phyloP scores from a whole-genome alignment of 2,113 vertebrate genomes.

The Syrrhaptes paradoxus region DNA sequence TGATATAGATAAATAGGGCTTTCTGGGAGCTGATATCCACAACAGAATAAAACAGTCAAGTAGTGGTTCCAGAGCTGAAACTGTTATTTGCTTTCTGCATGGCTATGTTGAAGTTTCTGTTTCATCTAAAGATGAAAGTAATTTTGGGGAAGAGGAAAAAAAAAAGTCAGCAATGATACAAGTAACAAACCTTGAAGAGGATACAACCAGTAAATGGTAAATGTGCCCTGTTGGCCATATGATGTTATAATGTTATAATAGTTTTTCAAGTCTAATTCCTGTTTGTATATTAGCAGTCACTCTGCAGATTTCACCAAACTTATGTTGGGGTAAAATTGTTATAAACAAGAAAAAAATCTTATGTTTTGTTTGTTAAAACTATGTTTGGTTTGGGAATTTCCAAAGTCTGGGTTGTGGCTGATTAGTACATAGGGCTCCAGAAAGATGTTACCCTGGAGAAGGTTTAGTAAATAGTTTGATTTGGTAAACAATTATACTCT shows the following conservation, averaged over 20 bases:
- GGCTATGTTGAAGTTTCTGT: neutral
- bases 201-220: neutral
- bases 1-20: neutral
- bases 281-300: neutral
- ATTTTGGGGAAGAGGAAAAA: neutral
- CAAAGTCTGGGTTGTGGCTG: neutral
- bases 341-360: neutral
- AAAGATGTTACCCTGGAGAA: neutral
- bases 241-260: neutral
- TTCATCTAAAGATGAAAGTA: neutral
- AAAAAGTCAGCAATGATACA: neutral
- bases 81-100: neutral
- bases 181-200: neutral
- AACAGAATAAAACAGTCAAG: neutral
- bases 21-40: neutral
- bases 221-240: neutral
- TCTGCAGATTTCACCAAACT: neutral
- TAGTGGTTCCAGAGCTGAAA: neutral
- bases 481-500: neutral
- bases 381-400: neutral
- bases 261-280: neutral
- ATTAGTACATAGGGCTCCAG: neutral
- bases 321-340: neutral
- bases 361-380: neutral
- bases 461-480: neutral